Conservation (phyloP, 2,888 invertebrate genomes). For the Carcina quercana region DNA sequence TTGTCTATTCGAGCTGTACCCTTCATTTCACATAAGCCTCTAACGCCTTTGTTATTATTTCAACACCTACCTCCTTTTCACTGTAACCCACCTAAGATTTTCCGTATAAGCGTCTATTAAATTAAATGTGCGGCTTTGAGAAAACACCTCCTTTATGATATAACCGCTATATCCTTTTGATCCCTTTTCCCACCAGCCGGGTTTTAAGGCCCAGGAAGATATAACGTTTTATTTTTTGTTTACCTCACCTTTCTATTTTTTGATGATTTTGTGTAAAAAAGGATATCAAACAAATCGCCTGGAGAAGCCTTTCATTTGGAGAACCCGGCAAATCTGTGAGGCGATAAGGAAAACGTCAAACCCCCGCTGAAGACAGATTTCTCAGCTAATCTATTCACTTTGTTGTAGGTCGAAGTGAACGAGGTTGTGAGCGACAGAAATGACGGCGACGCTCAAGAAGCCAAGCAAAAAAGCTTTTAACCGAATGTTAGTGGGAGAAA, state of each 20-base stretch:
- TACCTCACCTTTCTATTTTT: conserved; percentile 3
- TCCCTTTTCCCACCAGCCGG: conserved; percentile 22
- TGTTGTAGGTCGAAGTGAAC: no score
- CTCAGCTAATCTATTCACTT: no score
- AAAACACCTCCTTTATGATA: conserved; percentile 38
- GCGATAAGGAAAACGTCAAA: no score
- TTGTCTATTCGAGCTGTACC: no score
- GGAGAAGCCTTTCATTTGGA: no score
- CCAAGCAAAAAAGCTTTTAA: conserved; percentile 59
- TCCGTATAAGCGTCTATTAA: conserved; percentile 37
- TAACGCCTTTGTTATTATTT: not conserved
- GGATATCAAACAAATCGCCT: no score
- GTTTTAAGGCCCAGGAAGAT: conserved; percentile 16
- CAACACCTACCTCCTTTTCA: conserved; percentile 5
- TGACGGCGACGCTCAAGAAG: conserved; percentile 30
- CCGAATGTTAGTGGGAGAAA: conserved; percentile 40
- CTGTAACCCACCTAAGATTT: conserved; percentile 23
- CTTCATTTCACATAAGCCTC: no score
- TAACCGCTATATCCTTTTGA: conserved; percentile 36
- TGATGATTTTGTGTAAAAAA: no score
- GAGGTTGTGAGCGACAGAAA: no score
- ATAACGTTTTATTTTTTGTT: conserved; percentile 9
- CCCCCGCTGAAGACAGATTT: no score
- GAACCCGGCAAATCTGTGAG: no score
- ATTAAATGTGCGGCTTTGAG: conserved; percentile 41